Evolutionary conservation across 2,113 vertebrate genomes (phyloP).

Genomic region (Paracanthobrama guichenoti): DNA sequence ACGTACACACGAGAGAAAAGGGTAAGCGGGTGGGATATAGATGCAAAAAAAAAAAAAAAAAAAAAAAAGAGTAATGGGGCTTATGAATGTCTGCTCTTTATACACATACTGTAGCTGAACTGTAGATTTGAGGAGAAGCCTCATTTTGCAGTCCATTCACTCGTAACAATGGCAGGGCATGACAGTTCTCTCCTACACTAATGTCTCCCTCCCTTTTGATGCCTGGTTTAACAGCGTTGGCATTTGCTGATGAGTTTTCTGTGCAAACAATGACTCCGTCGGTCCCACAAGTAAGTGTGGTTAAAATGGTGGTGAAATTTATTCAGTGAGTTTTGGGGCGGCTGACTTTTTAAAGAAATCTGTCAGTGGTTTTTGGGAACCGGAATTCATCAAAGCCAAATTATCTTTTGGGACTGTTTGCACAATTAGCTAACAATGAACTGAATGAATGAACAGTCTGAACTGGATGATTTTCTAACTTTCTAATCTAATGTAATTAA

Average conservation of each 20-base stretch:
- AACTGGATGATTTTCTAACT: too few species aligned
- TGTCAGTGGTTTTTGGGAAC: neutral
- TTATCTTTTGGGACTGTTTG: neutral
- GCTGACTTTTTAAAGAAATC: neutral
- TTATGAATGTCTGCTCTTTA: constrained; percentile 18
- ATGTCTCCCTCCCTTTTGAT: constrained; percentile 48
- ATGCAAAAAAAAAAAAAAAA: constrained; percentile 33
- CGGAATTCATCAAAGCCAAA: neutral
- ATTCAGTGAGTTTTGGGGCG: neutral
- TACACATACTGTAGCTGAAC: constrained; percentile 3
- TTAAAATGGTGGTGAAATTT: neutral
- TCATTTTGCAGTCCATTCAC: constrained; percentile 56
- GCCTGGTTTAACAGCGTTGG: constrained; percentile 63
- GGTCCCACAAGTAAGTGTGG: constrained; percentile 29
- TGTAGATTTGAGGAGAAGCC: constrained; percentile 31
- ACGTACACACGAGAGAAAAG: neutral
- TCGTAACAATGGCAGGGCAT: constrained; percentile 38
- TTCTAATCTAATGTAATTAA: too few species aligned
- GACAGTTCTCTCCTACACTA: constrained; percentile 50
- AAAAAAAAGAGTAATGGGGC: constrained; percentile 23
- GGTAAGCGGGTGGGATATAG: neutral
- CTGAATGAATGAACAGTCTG: too few species aligned
- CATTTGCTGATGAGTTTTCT: constrained; percentile 66
- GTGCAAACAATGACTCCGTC: constrained; percentile 59
- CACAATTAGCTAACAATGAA: neutral